These are phyloP conservation scores for Eledona agricola DNA, from an alignment of 2,888 invertebrate species.

Conservation along the genomic window DNA sequence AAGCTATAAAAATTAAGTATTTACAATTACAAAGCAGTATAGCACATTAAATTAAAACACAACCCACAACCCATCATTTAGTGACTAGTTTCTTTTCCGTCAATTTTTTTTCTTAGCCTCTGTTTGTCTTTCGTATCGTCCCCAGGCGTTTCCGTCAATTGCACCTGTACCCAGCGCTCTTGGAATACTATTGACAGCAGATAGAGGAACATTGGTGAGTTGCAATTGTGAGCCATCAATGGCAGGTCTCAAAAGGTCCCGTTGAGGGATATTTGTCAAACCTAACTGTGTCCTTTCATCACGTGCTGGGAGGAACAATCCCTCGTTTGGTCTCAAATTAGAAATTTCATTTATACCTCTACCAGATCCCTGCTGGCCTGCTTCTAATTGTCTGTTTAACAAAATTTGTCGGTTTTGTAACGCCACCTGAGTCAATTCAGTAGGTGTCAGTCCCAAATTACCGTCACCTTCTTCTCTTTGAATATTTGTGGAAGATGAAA, in stretches of 20 bases:
- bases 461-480: conserved; percentile 32
- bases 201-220: conserved; percentile 21
- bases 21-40: conserved; percentile 7
- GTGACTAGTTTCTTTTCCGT: conserved; percentile 10
- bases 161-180: neutral
- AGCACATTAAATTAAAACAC: conserved; percentile 7
- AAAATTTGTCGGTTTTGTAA: conserved; percentile 11
- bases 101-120: conserved; percentile 8
- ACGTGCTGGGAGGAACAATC: too few species aligned
- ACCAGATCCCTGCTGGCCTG: too few species aligned
- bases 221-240: conserved; percentile 20
- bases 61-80: conserved; percentile 1
- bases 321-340: too few species aligned
- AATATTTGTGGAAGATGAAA: conserved; percentile 27
- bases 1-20: conserved; percentile 1
- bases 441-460: neutral
- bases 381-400: conserved; percentile 1
- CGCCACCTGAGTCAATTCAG: neutral
- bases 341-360: too few species aligned
- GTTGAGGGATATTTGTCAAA: conserved; percentile 11
- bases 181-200: conserved; percentile 15
- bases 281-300: conserved; percentile 3
- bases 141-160: conserved; percentile 27
- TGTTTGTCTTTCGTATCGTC: conserved; percentile 39
- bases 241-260: conserved; percentile 18